Evolutionary conservation across 2,113 vertebrate species (phyloP).

Genomic region (Columbina picui): DNA sequence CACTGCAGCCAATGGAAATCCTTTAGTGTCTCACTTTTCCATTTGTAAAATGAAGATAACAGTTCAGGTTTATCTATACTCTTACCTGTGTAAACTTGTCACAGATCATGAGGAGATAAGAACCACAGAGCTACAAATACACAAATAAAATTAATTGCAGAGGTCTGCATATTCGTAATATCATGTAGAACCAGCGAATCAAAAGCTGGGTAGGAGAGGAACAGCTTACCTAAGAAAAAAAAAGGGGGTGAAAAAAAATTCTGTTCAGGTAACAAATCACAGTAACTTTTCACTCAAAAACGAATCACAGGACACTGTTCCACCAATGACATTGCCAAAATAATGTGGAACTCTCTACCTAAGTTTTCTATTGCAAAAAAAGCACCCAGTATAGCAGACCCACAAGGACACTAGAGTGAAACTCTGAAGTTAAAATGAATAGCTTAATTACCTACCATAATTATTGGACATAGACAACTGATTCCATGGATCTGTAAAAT

Average conservation of each 20-base stretch:
- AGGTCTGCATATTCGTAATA: neutral
- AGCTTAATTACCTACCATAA: conserved; percentile 60
- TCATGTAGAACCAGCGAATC: neutral
- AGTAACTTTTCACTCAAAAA: neutral
- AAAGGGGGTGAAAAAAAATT: neutral
- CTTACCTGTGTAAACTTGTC: neutral
- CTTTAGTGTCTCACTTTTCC: neutral
- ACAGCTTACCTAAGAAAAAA: neutral
- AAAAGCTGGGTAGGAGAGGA: neutral
- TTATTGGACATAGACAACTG: conserved; percentile 46
- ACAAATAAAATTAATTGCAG: neutral
- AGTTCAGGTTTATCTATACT: neutral
- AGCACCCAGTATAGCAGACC: neutral
- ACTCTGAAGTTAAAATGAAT: conserved; percentile 40
- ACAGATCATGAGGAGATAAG: neutral
- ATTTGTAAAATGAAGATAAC: neutral
- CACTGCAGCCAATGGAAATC: neutral
- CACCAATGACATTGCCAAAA: neutral
- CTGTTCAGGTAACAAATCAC: neutral
- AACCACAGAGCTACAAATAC: neutral
- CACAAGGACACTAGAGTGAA: conserved; percentile 36
- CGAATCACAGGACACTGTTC: neutral
- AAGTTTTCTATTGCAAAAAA: neutral
- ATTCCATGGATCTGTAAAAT: conserved; percentile 39
- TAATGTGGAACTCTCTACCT: neutral